A percentile compares a stretch with the other conserved stretches of the same genome.
These are phyloP conservation scores for Pegea sp. DNA, from an alignment of 23 tunicate genomes.

Conservation along the genomic window DNA sequence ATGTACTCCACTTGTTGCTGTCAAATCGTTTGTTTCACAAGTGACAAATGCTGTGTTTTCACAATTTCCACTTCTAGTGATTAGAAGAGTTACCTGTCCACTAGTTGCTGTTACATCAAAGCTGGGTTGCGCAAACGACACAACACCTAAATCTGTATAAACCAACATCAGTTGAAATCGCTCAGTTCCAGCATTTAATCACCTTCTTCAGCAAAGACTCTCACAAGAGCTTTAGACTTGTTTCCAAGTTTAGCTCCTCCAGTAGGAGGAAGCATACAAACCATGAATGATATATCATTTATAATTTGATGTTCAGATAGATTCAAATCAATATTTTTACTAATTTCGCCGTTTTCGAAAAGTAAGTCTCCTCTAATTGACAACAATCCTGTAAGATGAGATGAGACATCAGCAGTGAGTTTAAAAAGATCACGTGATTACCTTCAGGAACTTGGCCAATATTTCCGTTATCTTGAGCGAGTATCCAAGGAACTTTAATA, in stretches of 20 bases:
- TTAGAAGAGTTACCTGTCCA: constrained; percentile 62
- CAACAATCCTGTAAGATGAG: constrained; percentile 13
- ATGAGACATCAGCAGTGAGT: no score
- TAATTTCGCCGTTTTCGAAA: constrained; percentile 51
- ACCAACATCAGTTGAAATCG: not conserved
- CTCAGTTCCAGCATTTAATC: not conserved
- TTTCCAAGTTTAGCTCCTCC: constrained; percentile 69
- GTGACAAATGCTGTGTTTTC: constrained; percentile 73
- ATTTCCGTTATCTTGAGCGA: constrained; percentile 4
- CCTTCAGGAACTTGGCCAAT: constrained; percentile 1
- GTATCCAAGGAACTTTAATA: constrained; percentile 43
- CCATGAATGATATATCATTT: constrained; percentile 15
- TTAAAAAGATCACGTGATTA: no score
- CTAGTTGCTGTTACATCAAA: constrained; percentile 71
- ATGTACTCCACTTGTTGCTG: constrained; percentile 87
- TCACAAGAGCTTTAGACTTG: constrained; percentile 33
- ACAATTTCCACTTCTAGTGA: constrained; percentile 47
- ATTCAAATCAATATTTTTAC: constrained; percentile 23
- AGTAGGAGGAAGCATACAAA: constrained; percentile 36
- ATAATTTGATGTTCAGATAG: constrained; percentile 12
- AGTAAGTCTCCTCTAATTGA: constrained; percentile 24
- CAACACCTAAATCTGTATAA: constrained; percentile 45
- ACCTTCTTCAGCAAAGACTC: constrained; percentile 93
- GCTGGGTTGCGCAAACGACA: constrained; percentile 62
- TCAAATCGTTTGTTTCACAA: constrained; percentile 61